Percentiles rank a stretch among this genome's conserved stretches.
These are phyloP conservation scores for Criorhina ranunculi DNA, from an alignment of 2,888 invertebrate genomes.

Conservation along the genomic window DNA sequence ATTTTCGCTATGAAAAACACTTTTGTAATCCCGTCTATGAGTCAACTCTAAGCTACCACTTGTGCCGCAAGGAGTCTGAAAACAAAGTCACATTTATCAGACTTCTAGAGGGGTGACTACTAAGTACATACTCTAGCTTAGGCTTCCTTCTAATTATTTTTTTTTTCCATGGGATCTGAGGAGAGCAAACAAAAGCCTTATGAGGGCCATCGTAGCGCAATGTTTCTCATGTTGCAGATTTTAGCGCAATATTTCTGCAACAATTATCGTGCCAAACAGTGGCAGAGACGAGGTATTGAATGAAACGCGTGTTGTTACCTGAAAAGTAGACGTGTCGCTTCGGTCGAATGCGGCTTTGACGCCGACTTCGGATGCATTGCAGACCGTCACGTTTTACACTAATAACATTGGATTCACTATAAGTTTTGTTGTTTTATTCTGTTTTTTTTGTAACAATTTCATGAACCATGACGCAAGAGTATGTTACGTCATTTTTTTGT, in stretches of 20 bases:
- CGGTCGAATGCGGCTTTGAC: constrained; percentile 49
- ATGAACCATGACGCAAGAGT: constrained; percentile 70
- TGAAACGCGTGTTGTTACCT: constrained; percentile 56
- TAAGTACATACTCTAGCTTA: constrained; percentile 45
- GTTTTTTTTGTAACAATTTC: constrained; percentile 56
- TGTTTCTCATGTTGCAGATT: constrained; percentile 71
- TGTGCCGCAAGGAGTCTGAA: constrained; percentile 58
- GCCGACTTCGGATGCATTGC: constrained; percentile 31
- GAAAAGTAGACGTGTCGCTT: constrained; percentile 68
- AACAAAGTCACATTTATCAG: constrained; percentile 34
- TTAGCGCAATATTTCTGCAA: constrained; percentile 65
- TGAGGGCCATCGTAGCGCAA: constrained; percentile 67
- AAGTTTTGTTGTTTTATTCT: constrained; percentile 43
- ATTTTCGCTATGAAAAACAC: constrained; percentile 42
- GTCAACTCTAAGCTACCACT: constrained; percentile 40
- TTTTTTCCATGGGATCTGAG: constrained; percentile 50
- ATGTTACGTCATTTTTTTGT: constrained; percentile 59
- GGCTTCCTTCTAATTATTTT: constrained; percentile 70
- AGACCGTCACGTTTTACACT: constrained; percentile 70
- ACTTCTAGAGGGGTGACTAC: constrained; percentile 47
- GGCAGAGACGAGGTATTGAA: constrained; percentile 34
- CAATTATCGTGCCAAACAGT: constrained; percentile 42
- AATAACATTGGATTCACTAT: constrained; percentile 57
- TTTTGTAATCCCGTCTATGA: constrained; percentile 69
- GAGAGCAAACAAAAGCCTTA: constrained; percentile 57